Percentiles rank a stretch among this genome's conserved stretches.
These are phyloP conservation scores for Sparus aurata DNA, from an alignment of 2,797 vertebrate genomes.

Conservation along the genomic window DNA sequence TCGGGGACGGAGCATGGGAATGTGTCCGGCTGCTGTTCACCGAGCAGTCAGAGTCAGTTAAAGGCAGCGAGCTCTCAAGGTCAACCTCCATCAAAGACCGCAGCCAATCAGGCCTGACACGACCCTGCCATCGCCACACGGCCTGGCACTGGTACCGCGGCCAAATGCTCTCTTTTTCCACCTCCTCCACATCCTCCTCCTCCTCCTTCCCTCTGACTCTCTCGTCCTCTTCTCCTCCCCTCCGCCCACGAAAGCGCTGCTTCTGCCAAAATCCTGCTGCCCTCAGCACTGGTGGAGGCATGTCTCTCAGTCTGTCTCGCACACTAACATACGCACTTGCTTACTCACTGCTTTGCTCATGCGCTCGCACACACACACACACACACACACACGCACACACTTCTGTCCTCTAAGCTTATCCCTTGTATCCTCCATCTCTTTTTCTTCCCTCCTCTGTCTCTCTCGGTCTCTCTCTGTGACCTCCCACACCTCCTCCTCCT, in stretches of 20 bases:
- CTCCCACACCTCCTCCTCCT: slow-evolving; percentile 19
- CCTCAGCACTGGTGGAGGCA: slow-evolving; percentile 61
- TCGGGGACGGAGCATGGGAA: slow-evolving; percentile 27
- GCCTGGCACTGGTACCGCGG: slow-evolving; percentile 23
- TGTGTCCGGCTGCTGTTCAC: slow-evolving; percentile 31
- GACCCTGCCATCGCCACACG: slow-evolving; percentile 48
- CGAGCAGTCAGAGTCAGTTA: slow-evolving; percentile 44
- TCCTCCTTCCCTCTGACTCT: slow-evolving; percentile 1
- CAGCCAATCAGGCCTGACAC: slow-evolving; percentile 54
- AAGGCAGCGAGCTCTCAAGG: slow-evolving; percentile 63
- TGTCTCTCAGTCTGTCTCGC: slow-evolving; percentile 57
- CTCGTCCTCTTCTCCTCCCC: slow-evolving; percentile 8
- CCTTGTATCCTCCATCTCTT: slow-evolving; percentile 9
- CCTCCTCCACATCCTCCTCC: neutral
- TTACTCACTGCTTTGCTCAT: slow-evolving; percentile 52
- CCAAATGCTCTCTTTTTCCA: slow-evolving; percentile 23
- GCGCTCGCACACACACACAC: neutral
- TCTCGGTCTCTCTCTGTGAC: slow-evolving; percentile 32
- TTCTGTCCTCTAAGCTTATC: slow-evolving; percentile 19
- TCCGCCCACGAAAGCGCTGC: slow-evolving; percentile 43
- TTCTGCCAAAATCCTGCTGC: slow-evolving; percentile 71
- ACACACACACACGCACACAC: neutral
- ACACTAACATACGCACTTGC: slow-evolving; percentile 48
- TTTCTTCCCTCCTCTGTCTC: slow-evolving; percentile 19
- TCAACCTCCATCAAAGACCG: slow-evolving; percentile 65